Conservation (phyloP, 2,113 vertebrate species). For the Hydrochoerus hydrochaeris region DNA sequence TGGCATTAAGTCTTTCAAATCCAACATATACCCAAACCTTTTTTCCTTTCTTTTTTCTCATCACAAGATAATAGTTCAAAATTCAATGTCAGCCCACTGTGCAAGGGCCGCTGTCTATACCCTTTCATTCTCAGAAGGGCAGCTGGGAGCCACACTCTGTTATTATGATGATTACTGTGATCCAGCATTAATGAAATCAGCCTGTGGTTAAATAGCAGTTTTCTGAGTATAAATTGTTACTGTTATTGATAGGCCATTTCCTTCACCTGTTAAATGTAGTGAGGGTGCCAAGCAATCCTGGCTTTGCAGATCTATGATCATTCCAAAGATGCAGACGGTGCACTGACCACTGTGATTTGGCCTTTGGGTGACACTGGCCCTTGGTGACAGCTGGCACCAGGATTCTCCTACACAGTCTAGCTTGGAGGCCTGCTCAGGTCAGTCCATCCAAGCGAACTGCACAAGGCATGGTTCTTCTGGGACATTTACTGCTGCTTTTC, state of each 20-base stretch:
- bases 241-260: conserved; percentile 59
- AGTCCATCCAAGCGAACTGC: not conserved
- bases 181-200: conserved; percentile 58
- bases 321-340: not conserved
- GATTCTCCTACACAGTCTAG: not conserved
- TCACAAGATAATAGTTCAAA: conserved; percentile 20
- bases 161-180: conserved; percentile 25
- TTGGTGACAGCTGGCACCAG: not conserved
- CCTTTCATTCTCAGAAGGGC: not conserved
- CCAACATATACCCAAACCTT: not conserved
- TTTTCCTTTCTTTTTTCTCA: conserved; percentile 10
- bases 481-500: not conserved
- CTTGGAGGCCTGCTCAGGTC: not conserved
- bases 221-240: conserved; percentile 30
- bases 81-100: not conserved
- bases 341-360: not conserved
- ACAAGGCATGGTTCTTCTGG: not conserved
- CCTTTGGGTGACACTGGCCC: conserved; percentile 23
- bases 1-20: not conserved
- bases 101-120: not conserved
- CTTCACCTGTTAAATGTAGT: conserved; percentile 30
- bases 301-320: not conserved
- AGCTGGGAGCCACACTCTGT: not conserved
- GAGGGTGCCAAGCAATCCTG: not conserved
- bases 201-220: conserved; percentile 46